Evolutionary conservation across 2,888 invertebrate genomes (phyloP), one percentile per base, ranked within the genome.

Genomic region (Eledone cirrhosa): DNA sequence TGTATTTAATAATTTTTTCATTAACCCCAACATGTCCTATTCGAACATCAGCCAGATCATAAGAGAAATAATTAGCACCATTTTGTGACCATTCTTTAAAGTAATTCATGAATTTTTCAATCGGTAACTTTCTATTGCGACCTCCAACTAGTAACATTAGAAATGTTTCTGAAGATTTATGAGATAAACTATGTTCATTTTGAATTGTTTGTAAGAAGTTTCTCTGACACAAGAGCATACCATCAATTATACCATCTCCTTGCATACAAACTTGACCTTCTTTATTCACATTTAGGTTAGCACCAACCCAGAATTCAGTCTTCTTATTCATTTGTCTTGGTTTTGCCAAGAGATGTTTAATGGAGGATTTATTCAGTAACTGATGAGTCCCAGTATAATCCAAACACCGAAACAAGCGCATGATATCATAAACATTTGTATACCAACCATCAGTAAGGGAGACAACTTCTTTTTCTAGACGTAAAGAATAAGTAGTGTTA

Each of bases 381-480:
- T 80, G 78, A 63, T 80, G 84, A 27, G 81, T 84, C 11, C 79
- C 80, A 16, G 83, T 82, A 3, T 85, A 85, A 59, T 81, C 86
- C 7, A 88, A 80, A 75, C 86, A 86, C 33, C 82, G 85, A 13
- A 85, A 81, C 41, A 89, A 85, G 4, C 89, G 83, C 83, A 87
- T 84, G 78, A 88, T 81, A 78, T 89, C 89, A 77, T 86, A 87
- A 5, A 87, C 84, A 47, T 86, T 89, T 33, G 88, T 86, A 78
- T 85, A 86, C 89, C 89, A 89, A 33, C 89, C 89, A 41, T 41
- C 41, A 5, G 87, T 83, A 0, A 88, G 84, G 80, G 87, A 88
- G 5, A 89, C 84, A 8, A 86, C 65, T n/a, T 72, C n/a, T 7
- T 80, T 80, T 69, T 83, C 82, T 67, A 85, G 59, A 19, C 72